phyloP scores from a whole-genome alignment of 2,888 invertebrate species.

The Caenorhabditis sp. region DNA sequence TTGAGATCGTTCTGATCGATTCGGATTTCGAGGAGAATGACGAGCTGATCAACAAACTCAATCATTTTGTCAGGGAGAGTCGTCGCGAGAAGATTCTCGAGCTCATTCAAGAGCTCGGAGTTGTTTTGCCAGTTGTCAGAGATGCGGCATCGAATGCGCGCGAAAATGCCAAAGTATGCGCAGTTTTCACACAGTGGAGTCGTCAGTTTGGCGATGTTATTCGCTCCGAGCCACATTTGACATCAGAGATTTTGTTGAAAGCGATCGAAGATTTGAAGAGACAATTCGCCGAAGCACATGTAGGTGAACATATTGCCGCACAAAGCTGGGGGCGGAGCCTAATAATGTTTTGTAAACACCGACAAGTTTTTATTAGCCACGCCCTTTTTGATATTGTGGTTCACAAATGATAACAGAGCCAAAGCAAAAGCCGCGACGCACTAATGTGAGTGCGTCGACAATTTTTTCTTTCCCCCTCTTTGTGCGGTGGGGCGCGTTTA shows the following conservation, averaged over 20 bases:
- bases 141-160: conserved; percentile 59
- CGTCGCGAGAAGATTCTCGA: conserved; percentile 53
- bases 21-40: conserved; percentile 46
- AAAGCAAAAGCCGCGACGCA: too few species aligned
- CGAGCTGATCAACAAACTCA: conserved; percentile 31
- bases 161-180: conserved; percentile 57
- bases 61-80: conserved; percentile 50
- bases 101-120: conserved; percentile 48
- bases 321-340: too few species aligned
- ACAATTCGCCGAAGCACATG: conserved; percentile 50
- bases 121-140: conserved; percentile 54
- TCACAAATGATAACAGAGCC: too few species aligned
- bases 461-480: too few species aligned
- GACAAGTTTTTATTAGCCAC: too few species aligned
- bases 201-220: conserved; percentile 45
- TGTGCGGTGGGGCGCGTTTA: too few species aligned
- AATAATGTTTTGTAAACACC: too few species aligned
- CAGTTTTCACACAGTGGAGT: conserved; percentile 64
- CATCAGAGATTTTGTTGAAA: conserved; percentile 42
- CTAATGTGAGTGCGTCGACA: too few species aligned
- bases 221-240: conserved; percentile 22
- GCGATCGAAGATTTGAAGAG: conserved; percentile 58
- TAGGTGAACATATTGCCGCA: too few species aligned
- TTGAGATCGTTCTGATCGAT: conserved; percentile 47
- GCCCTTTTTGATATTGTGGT: too few species aligned